Base-by-base conservation (phyloP, 30 jellyfish, hydroid and myxozoan genomes). In the Kudoa iwatai region DNA sequence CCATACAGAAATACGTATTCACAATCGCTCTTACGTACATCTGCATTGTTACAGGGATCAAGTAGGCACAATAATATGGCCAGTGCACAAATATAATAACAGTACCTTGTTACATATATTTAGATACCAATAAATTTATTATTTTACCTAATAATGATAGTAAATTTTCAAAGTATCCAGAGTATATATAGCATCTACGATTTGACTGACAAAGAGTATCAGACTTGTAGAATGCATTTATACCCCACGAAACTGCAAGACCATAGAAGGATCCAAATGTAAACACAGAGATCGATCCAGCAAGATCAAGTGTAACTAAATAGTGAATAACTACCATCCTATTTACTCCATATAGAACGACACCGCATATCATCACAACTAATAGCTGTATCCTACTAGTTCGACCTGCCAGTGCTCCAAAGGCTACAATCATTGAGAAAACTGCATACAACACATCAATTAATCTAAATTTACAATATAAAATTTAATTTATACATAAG, bases 181-280 rank as follows among this genome's bases (percentile, higher is more conserved):
- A n/a, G n/a, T n/a, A n/a, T n/a, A n/a, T n/a, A n/a, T n/a, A n/a
- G n/a, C n/a, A n/a, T n/a, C n/a, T n/a, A n/a, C n/a, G n/a, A n/a
- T n/a, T n/a, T n/a, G n/a, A n/a, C n/a, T n/a, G n/a, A n/a, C n/a
- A n/a, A n/a, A n/a, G n/a, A n/a, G n/a, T n/a, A n/a, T n/a, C n/a
- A n/a, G n/a, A n/a, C n/a, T n/a, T n/a, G n/a, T n/a, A n/a, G n/a
- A n/a, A n/a, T n/a, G n/a, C n/a, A n/a, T n/a, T n/a, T n/a, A n/a
- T n/a, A n/a, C n/a, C 52, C 10, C 58, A 22, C 20, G 89, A 46
- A 13, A 69, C 65, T 0, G 91, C 74, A 2, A 69, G 53, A 19
- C 91, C 91, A 43, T 58, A 69, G 40, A 58, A 69, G 19, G 86
- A 85, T 19, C 84, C 91, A 54, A 69, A 69, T 45, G 57, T 50